Evolutionary conservation across 2,113 vertebrate species (phyloP), one percentile per base, ranked within the genome.

Genomic region (Poicephalus meyeri): DNA sequence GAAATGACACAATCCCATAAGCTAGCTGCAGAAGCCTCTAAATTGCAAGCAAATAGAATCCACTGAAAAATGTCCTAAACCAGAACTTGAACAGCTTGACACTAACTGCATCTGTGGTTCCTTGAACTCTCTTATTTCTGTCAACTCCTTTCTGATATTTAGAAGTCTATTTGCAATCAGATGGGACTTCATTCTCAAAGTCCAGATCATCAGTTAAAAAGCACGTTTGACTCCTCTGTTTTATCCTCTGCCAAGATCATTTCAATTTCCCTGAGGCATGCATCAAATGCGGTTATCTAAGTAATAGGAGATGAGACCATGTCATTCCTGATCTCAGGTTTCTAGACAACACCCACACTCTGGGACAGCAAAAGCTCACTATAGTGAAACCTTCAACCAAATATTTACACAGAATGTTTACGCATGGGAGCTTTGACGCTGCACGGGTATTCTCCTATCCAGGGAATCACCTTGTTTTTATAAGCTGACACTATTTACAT

Each of bases 91-190:
- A 95, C 92, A 96, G 49, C 31, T 94, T 96, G 92, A 96, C 96
- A 95, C 88, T 97, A 96, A 95, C 95, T 84, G 89, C 64, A 76
- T 97, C 80, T 94, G 94, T 91, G 92, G 81, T 89, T 93, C 68
- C 96, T 97, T 96, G 91, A 96, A 95, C 82, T 87, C 71, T 81
- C 41, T 92, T 85, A 95, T 96, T 95, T 95, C 94, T 96, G 93
- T 96, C 94, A 94, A 63, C 92, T 91, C 72, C 93, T 97, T 94
- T 96, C 93, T 95, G 97, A 95, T 97, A 96, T 90, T 93, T 93
- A 91, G 93, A 94, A 97, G 96, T 96, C 97, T 96, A 97, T 95
- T 91, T 96, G 89, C 95, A 97, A 93, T 95, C 96, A 97, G 85
- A 91, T 80, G 95, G 93, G 94, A 95, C 93, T 94, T 86, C 63